Evolutionary conservation across 2,888 invertebrate genomes (phyloP), one percentile per base, ranked within the genome.

Genomic region (Eupithecia pulchellata): DNA sequence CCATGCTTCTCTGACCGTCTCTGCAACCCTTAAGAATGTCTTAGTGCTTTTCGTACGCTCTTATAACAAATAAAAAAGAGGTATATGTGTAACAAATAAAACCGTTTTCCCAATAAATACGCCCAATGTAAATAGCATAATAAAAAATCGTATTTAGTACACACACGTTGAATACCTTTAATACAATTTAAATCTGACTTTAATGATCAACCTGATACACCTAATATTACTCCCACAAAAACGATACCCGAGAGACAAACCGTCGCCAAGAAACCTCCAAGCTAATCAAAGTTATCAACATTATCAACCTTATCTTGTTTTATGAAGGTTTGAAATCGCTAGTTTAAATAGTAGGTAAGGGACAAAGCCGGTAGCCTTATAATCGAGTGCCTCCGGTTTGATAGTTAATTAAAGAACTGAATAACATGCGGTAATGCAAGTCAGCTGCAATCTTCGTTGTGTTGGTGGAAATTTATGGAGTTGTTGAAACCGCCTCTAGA

Each of bases 341-440:
- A 81, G 79, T 77, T 25, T n/a, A 60, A 27, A 29, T 66, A 57
- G 30, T 81, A 80, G 81, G 79, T 81, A 86, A 87, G 82, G 84
- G 83, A 90, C 91, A 91, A 91, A 92, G 91, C 89, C 90, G 88
- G 93, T 91, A 93, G 92, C 91, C 89, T 86, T 89, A 90, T 92
- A 91, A 93, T 92, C 90, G 91, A 93, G 88, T 90, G 89, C 90
- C 90, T 88, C 89, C 86, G 88, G 89, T 90, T 89, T 90, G 91
- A 92, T 91, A 92, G 91, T 91, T 93, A 93, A 93, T 94, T 93
- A 94, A 92, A 91, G 92, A 88, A 90, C 87, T 91, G 92, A 93
- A 92, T 92, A 91, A 90, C 88, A 86, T 83, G 84, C 86, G 84
- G 89, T 88, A 88, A 85, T 90, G 89, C 89, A 89, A 91, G 91